Conservation (phyloP, 2,113 vertebrate species). For the Microcebus jonahi region DNA sequence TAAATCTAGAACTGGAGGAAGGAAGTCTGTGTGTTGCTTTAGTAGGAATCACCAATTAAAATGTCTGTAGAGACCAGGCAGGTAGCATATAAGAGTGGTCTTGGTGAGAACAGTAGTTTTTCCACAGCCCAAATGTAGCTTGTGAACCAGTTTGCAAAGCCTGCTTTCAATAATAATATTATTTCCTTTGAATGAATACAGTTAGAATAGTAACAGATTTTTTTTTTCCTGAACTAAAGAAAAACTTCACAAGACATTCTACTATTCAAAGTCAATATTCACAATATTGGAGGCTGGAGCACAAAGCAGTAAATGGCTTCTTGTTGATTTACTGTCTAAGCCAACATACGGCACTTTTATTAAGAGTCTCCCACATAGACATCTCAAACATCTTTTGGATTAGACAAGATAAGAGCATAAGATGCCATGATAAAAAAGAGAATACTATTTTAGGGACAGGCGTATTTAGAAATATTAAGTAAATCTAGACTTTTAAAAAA, state of each 20-base stretch:
- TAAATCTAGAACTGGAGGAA: not conserved
- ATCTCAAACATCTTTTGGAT: constrained; percentile 12
- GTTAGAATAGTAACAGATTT: not conserved
- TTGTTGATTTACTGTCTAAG: not conserved
- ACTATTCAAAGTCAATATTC: constrained; percentile 6
- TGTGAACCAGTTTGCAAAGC: not conserved
- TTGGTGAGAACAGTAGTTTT: not conserved
- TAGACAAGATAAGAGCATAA: not conserved
- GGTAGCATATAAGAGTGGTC: not conserved
- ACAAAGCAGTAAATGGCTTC: not conserved
- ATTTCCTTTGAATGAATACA: not conserved
- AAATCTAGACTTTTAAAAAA: not conserved
- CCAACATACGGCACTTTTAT: constrained; percentile 10
- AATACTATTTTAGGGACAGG: not conserved
- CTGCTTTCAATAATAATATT: not conserved
- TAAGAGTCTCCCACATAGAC: constrained; percentile 16
- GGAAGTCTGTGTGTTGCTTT: not conserved
- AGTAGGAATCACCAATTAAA: not conserved
- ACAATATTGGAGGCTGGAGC: not conserved
- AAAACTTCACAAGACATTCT: not conserved
- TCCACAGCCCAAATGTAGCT: not conserved
- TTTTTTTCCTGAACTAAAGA: not conserved
- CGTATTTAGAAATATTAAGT: not conserved
- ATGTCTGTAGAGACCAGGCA: not conserved
- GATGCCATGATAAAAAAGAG: not conserved